Evolutionary conservation across 2,113 vertebrate genomes (phyloP), one percentile per base, ranked within the genome.

Genomic region (Patagioenas fasciata): DNA sequence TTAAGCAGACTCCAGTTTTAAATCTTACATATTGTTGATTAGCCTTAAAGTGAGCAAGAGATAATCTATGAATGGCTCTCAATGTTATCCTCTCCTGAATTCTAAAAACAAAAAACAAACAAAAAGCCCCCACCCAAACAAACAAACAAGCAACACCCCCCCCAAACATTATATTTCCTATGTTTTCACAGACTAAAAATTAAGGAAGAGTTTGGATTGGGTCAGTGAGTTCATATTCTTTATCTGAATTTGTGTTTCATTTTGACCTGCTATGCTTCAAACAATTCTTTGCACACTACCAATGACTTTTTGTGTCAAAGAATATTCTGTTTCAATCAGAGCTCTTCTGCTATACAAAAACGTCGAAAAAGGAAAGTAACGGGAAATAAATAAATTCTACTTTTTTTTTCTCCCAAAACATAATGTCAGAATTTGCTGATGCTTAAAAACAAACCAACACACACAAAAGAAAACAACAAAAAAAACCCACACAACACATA

Each of bases 231-330:
- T 21, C 1, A 47, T 47, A 50, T 24, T 54, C 25, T 72, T 47
- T 25, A 56, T 69, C 47, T 70, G 28, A 53, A 24, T 72, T 86
- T 50, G n/a, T 57, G 1, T 51, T 86, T 67, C 3, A 28, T 75
- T 79, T 72, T 80, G 4, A 44, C 1, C 1, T 7, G 40, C 28
- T 70, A 60, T 44, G 25, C 6, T 72, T 80, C n/a, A 50, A 14
- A 31, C 2, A 1, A 0, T 14, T 57, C 25, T 67, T 53, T n/a
- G 5, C 51, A 58, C 2, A 8, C 5, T 54, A n/a, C 11, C 13
- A 28, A 9, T 48, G 17, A n/a, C 8, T 65, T 29, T 13, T 48
- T 12, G 8, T 28, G 10, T 2, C 8, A 62, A 67, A 38, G 5
- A 82, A 66, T 57, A 53, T 42, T 51, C 10, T 48, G 6, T 40